These are phyloP conservation scores for Novumbra hubbsi DNA, from an alignment of 2,797 vertebrate species.

Conservation along the genomic window DNA sequence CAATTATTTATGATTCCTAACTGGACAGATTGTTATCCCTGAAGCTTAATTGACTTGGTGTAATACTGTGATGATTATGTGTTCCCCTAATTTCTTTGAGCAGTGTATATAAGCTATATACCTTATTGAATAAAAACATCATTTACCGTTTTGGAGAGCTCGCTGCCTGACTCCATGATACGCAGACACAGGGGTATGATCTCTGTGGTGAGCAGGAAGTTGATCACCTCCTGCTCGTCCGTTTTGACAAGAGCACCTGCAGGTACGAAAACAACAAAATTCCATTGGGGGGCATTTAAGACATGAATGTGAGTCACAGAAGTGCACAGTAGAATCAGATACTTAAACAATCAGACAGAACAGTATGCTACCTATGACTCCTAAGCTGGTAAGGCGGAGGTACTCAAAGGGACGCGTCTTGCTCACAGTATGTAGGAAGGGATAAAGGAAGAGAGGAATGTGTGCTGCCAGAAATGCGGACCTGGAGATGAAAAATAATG, in stretches of 20 bases:
- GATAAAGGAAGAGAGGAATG: constrained; percentile 89
- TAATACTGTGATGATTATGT: too few relatives aligned
- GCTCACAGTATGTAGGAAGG: constrained; percentile 97
- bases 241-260: constrained; percentile 84
- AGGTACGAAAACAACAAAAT: neutral
- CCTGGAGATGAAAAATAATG: constrained; percentile 59
- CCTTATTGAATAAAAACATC: neutral
- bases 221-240: constrained; percentile 98
- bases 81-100: too few relatives aligned
- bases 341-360: neutral
- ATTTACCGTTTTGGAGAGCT: constrained; percentile 94
- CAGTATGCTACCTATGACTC: constrained; percentile 85
- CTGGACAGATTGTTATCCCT: too few relatives aligned
- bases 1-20: too few relatives aligned
- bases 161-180: constrained; percentile 98
- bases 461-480: constrained; percentile 91
- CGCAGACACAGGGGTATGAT: constrained; percentile 97
- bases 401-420: constrained; percentile 91
- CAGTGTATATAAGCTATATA: too few relatives aligned
- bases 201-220: constrained; percentile 96
- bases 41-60: too few relatives aligned
- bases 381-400: constrained; percentile 89
- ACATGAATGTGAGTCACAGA: neutral
- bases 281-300: neutral
- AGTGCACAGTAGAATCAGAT: neutral